These are phyloP conservation scores for Pseudoatta argentina DNA, from an alignment of 1,140 invertebrate genomes.

Conservation along the genomic window DNA sequence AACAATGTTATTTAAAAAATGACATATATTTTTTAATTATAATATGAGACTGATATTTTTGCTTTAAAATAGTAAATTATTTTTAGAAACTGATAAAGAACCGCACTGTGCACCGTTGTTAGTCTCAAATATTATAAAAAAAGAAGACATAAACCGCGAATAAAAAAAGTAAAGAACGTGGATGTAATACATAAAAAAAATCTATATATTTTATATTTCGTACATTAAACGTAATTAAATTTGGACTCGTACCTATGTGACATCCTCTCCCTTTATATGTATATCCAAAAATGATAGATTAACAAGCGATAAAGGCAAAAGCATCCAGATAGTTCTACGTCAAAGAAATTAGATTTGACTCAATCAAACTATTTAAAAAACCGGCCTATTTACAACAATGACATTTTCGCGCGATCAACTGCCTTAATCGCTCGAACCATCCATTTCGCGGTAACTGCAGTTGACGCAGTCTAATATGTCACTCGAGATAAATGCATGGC, in stretches of 20 bases:
- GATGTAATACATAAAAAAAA: neutral
- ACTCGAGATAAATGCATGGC: constrained; percentile 44
- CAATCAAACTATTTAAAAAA: neutral
- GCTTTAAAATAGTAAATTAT: too few species aligned
- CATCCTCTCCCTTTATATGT: neutral
- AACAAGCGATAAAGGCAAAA: neutral
- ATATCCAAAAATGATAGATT: neutral
- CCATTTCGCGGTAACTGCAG: constrained; percentile 39
- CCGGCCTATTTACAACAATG: neutral
- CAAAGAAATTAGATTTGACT: neutral
- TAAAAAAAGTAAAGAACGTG: neutral
- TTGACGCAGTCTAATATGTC: constrained; percentile 57
- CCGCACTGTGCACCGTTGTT: neutral
- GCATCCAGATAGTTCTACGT: neutral
- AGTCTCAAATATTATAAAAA: neutral
- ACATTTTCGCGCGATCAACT: constrained; percentile 34
- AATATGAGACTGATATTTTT: too few species aligned
- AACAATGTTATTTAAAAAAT: too few species aligned
- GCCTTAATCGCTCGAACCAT: constrained; percentile 39
- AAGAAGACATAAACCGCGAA: neutral
- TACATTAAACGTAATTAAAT: neutral
- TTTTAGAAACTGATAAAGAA: too few species aligned
- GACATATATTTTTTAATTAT: too few species aligned
- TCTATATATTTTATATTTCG: neutral
- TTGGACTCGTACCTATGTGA: neutral